Base-by-base conservation (phyloP, 1,140 invertebrate genomes). In the Bursaphelenchus mucronatus region DNA sequence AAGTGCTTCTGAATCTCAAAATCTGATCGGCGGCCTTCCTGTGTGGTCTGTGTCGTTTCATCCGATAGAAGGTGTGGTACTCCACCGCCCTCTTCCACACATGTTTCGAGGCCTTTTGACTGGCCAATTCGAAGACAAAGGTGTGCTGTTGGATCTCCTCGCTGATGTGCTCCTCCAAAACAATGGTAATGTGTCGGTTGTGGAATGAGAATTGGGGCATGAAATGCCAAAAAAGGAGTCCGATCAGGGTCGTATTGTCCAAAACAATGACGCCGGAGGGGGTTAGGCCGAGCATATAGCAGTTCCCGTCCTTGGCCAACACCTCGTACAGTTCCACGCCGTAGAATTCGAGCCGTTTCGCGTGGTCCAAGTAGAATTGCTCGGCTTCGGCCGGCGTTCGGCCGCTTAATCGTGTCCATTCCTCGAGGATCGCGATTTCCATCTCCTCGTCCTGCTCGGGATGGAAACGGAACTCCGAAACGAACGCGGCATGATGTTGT, bases 51-150 rank as follows among this genome's bases (percentile, higher is more conserved):
- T 49, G 13, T n/a, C 21, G 39, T 15, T 50, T 63, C 13, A 96
- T 85, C 56, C 94, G 87, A 86, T 97, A 99, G 86, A 99, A 99
- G 3, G 90, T 90, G 83, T 97, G 94, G 82, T 97, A 93, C 79
- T 99, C 95, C 30, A 95, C 88, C 77, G 93, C 95, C 84, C 94
- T 97, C 77, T 94, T 92, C 92, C 94, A 97, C 56, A 98, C 84
- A 84, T 98, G 94, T 80, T 96, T 94, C 82, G 92, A 97, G 0
- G 93, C 93, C 54, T 91, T 95, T 82, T 97, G 92, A 81, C 94
- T 97, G 47, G 90, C 88, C 58, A 97, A 82, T 5, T 94, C 91
- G 82, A 80, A 80, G 13, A 80, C 78, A 64, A 80, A 80, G 9
- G 80, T 80, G 59, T 80, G 80, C 54, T 80, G 52, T 63, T 80